Evolutionary conservation across 2,888 invertebrate species (phyloP).

Genomic region (Nowickia ferox): DNA sequence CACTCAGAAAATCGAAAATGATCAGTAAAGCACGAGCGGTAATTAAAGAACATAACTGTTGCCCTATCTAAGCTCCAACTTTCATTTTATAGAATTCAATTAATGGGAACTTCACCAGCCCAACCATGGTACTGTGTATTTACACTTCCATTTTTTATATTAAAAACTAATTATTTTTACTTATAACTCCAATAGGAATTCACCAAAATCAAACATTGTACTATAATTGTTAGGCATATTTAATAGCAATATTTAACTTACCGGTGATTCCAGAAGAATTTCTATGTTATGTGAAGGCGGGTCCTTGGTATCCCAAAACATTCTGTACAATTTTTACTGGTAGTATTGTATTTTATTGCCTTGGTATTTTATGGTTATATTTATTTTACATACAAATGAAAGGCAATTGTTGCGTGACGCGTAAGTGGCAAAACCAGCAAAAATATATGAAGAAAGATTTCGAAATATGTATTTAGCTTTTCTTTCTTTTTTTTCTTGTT

Average conservation of each 20-base stretch:
- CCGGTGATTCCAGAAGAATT: conserved; percentile 82
- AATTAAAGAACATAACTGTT: too few species aligned
- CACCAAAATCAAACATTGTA: too few species aligned
- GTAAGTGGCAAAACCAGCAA: conserved; percentile 52
- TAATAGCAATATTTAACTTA: conserved; percentile 73
- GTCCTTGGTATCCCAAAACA: conserved; percentile 83
- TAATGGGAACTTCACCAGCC: too few species aligned
- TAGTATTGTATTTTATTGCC: conserved; percentile 62
- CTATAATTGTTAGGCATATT: background rate
- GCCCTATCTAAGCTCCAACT: too few species aligned
- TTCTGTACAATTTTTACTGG: conserved; percentile 74
- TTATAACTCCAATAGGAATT: too few species aligned
- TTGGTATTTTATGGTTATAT: conserved; percentile 28
- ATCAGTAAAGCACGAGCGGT: too few species aligned
- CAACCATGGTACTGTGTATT: too few species aligned
- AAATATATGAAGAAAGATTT: conserved; percentile 27
- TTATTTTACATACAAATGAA: conserved; percentile 57
- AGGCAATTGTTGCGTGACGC: conserved; percentile 71
- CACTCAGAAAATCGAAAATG: too few species aligned
- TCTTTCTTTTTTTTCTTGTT: conserved; percentile 14
- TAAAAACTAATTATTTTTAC: too few species aligned
- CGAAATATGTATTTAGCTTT: conserved; percentile 8
- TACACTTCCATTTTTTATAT: too few species aligned
- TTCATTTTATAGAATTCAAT: too few species aligned
- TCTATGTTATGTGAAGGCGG: conserved; percentile 83